A percentile compares a stretch with the other conserved stretches of the same genome.
Evolutionary conservation across 2,888 invertebrate species (phyloP).

Genomic region (Drosophila mercatorum): DNA sequence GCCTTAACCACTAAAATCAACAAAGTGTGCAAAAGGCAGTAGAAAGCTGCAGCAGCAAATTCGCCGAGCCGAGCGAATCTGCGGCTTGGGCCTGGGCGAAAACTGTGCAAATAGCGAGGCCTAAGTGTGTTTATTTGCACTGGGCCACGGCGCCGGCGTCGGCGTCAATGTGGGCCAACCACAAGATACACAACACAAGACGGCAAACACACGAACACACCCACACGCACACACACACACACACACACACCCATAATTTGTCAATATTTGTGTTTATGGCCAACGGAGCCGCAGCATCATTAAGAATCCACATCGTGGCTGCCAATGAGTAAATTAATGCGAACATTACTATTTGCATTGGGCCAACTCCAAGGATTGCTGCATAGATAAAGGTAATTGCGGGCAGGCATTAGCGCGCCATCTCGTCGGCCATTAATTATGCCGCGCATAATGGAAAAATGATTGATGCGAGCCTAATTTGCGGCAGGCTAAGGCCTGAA

Average conservation of each 20-base stretch:
- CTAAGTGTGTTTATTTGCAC: constrained; percentile 52
- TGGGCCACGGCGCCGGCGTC: constrained; percentile 40
- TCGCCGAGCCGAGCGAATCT: constrained; percentile 1
- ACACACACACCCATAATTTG: constrained; percentile 23
- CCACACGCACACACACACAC: not conserved
- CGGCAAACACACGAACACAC: constrained; percentile 14
- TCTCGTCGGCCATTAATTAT: constrained; percentile 36
- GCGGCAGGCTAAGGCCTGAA: not conserved
- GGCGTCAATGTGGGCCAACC: constrained; percentile 50
- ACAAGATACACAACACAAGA: constrained; percentile 25
- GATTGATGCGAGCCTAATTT: constrained; percentile 21
- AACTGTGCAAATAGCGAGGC: constrained; percentile 43
- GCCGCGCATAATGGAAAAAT: constrained; percentile 26
- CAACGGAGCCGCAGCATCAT: constrained; percentile 40
- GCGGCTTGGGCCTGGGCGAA: constrained; percentile 23
- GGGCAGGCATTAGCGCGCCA: constrained; percentile 20
- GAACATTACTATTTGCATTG: constrained; percentile 23
- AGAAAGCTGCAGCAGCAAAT: constrained; percentile 51
- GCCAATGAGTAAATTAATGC: constrained; percentile 41
- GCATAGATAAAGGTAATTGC: constrained; percentile 51
- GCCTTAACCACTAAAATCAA: constrained; percentile 69
- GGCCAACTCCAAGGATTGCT: constrained; percentile 38
- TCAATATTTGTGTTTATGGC: constrained; percentile 47
- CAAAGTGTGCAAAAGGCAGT: constrained; percentile 60
- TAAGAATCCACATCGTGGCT: constrained; percentile 10